Conservation (phyloP, 2,888 invertebrate species). For the Drosophila stalkeri region DNA sequence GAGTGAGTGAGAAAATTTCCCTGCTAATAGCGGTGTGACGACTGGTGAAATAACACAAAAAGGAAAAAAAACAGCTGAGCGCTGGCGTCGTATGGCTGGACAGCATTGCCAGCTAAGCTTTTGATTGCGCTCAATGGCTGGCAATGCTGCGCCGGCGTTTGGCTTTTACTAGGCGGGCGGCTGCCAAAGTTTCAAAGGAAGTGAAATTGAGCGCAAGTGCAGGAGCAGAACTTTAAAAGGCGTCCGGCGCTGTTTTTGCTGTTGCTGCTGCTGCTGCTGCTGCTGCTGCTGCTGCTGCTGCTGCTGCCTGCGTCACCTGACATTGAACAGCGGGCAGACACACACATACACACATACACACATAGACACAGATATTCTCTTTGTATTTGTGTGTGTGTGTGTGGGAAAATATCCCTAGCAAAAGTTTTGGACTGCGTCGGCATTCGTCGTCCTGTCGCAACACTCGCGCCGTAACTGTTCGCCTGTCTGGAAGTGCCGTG, state of each 20-base stretch:
- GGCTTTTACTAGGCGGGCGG: conserved; percentile 61
- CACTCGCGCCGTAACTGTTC: conserved; percentile 75
- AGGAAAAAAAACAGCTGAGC: conserved; percentile 73
- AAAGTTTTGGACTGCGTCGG: conserved; percentile 62
- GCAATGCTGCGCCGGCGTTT: conserved; percentile 75
- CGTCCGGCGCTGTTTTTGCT: conserved; percentile 43
- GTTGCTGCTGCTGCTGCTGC: conserved; percentile 12
- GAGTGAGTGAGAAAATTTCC: conserved; percentile 42
- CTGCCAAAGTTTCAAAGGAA: conserved; percentile 54
- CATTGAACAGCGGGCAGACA: conserved; percentile 78
- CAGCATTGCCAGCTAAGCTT: conserved; percentile 57
- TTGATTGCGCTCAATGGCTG: conserved; percentile 35
- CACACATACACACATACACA: conserved; percentile 23
- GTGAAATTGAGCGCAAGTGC: conserved; percentile 78
- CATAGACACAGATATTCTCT: conserved; percentile 9
- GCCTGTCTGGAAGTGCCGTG: conserved; percentile 78
- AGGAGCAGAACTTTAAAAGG: conserved; percentile 61
- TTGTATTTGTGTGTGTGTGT: conserved; percentile 39
- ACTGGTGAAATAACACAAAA: conserved; percentile 1
- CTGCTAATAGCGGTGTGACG: background rate
- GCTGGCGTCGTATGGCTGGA: conserved; percentile 19
- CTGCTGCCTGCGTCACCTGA: conserved; percentile 77
- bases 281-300: conserved; percentile 7
- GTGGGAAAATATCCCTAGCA: conserved; percentile 63
- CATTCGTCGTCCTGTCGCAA: conserved; percentile 63